Percentiles rank a stretch among this genome's conserved stretches.
phyloP scores from a whole-genome alignment of 2,888 invertebrate species.

The Maniola hyperantus region DNA sequence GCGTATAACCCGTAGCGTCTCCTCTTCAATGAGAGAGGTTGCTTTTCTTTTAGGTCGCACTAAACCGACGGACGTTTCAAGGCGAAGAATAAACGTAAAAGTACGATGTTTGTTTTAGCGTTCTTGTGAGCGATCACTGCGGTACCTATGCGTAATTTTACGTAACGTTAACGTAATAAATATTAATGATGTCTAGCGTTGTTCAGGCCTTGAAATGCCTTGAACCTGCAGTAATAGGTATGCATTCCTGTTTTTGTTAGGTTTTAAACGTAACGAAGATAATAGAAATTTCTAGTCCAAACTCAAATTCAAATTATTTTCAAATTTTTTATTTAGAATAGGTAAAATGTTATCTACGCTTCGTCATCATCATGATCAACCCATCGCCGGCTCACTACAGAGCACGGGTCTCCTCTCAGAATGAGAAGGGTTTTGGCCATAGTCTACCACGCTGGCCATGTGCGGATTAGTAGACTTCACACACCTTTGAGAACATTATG shows the following conservation, averaged over 20 bases:
- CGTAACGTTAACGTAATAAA: constrained; percentile 4
- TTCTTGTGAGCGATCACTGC: constrained; percentile 5
- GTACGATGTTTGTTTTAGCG: neutral
- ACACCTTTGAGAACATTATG: too few relatives aligned
- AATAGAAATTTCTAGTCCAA: too few relatives aligned
- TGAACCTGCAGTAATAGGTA: neutral
- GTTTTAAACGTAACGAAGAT: too few relatives aligned
- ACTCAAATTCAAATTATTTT: too few relatives aligned
- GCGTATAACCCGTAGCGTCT: neutral
- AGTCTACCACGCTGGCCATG: too few relatives aligned
- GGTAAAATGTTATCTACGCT: too few relatives aligned
- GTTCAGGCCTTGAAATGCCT: neutral
- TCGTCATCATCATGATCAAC: too few relatives aligned
- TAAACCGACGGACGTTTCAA: constrained; percentile 9
- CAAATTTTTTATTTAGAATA: too few relatives aligned
- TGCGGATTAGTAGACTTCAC: too few relatives aligned
- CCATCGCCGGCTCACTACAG: too few relatives aligned
- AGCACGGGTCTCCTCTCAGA: too few relatives aligned
- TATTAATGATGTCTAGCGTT: constrained; percentile 11
- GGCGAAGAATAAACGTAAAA: neutral
- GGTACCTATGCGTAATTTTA: neutral
- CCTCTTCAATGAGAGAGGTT: neutral
- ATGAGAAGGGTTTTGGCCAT: too few relatives aligned
- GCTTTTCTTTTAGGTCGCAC: neutral
- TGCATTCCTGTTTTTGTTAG: neutral